Percentiles rank a stretch among this genome's conserved stretches.
These are phyloP conservation scores for Bradypus variegatus DNA, from an alignment of 2,797 vertebrate genomes.

Conservation along the genomic window DNA sequence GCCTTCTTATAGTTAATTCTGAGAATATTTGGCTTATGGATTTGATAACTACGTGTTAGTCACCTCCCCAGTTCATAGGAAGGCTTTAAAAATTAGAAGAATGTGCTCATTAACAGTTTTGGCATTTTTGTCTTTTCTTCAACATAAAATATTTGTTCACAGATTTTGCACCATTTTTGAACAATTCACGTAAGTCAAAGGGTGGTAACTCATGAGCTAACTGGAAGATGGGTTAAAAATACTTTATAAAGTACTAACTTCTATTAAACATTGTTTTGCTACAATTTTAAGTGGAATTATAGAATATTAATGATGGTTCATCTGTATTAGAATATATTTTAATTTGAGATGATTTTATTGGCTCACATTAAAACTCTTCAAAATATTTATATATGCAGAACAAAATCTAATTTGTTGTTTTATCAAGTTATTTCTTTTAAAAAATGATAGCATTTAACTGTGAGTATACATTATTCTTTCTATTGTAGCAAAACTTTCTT, in stretches of 20 bases:
- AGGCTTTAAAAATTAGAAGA: slow-evolving; percentile 49
- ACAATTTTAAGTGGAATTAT: slow-evolving; percentile 53
- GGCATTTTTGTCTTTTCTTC: slow-evolving; percentile 66
- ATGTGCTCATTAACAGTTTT: slow-evolving; percentile 33
- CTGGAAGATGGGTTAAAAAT: slow-evolving; percentile 65
- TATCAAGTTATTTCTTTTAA: slow-evolving; percentile 26
- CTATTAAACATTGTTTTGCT: slow-evolving; percentile 72
- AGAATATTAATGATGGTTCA: background rate
- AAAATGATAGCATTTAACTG: slow-evolving; percentile 29
- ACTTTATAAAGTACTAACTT: slow-evolving; percentile 71
- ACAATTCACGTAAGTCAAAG: slow-evolving; percentile 87
- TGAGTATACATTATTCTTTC: background rate
- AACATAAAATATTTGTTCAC: slow-evolving; percentile 85
- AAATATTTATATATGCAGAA: background rate
- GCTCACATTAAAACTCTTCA: background rate
- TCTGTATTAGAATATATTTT: slow-evolving; percentile 17
- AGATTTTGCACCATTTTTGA: slow-evolving; percentile 85
- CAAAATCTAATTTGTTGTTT: background rate
- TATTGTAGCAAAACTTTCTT: slow-evolving; percentile 75
- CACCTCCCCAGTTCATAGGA: slow-evolving; percentile 34
- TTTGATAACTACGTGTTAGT: slow-evolving; percentile 34
- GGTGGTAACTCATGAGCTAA: slow-evolving; percentile 75
- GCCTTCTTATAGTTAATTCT: slow-evolving; percentile 10
- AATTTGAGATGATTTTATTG: slow-evolving; percentile 41
- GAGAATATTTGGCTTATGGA: background rate